phyloP scores from a whole-genome alignment of 2,888 invertebrate species.

The Ornithoptera alexandrae region DNA sequence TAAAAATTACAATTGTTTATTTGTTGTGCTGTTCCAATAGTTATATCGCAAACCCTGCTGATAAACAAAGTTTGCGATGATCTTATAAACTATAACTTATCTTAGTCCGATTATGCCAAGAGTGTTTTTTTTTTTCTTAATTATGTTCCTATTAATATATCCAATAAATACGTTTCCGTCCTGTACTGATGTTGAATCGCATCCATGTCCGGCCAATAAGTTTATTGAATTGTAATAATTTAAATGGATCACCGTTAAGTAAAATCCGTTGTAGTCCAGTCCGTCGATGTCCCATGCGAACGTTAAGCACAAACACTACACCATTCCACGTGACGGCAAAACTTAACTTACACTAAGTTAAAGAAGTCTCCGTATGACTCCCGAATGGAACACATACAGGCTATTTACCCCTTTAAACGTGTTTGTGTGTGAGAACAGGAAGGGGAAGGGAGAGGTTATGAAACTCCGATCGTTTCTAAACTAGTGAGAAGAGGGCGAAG shows the following conservation, averaged over 20 bases:
- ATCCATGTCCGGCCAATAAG: neutral
- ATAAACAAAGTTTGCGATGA: neutral
- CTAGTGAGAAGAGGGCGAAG: too few relatives aligned
- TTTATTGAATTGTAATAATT: neutral
- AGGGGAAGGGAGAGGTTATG: neutral
- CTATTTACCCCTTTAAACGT: too few relatives aligned
- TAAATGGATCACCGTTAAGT: neutral
- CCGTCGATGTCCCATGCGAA: neutral
- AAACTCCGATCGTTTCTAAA: too few relatives aligned
- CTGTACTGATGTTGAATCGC: neutral
- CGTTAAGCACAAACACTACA: neutral
- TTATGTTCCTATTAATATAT: neutral
- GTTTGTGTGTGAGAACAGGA: neutral
- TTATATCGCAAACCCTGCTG: slow-evolving; percentile 1
- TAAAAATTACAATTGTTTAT: neutral
- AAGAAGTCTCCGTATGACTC: neutral
- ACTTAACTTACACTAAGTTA: neutral
- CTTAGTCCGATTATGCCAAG: neutral
- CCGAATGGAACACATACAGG: neutral
- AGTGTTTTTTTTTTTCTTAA: neutral
- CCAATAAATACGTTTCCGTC: neutral
- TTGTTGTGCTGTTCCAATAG: neutral
- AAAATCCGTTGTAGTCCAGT: neutral
- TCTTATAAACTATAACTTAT: neutral
- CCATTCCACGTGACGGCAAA: slow-evolving; percentile 1